These are phyloP conservation scores for Megaleporinus macrocephalus DNA, from an alignment of 2,113 vertebrate species.

Conservation along the genomic window DNA sequence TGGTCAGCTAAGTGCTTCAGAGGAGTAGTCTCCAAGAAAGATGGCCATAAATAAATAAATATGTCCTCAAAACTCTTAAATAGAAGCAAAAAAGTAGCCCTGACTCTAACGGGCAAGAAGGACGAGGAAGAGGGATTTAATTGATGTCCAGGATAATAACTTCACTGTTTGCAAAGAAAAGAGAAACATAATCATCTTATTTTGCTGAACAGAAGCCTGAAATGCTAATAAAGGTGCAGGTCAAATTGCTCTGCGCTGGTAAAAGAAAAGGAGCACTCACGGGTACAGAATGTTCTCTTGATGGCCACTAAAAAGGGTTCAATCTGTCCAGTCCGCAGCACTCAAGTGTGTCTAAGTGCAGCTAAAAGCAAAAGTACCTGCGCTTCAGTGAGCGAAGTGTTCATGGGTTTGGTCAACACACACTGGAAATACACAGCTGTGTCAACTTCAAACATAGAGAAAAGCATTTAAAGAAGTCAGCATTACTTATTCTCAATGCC, in stretches of 20 bases:
- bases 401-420: slow-evolving; percentile 5
- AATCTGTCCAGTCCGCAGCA: neutral
- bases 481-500: neutral
- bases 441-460: neutral
- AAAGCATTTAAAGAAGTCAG: neutral
- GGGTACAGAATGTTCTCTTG: slow-evolving; percentile 24
- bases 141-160: slow-evolving; percentile 9
- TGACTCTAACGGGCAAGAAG: neutral
- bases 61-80: slow-evolving; percentile 17
- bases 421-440: neutral
- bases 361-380: slow-evolving; percentile 16
- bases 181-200: slow-evolving; percentile 5
- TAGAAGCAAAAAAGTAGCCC: neutral
- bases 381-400: neutral
- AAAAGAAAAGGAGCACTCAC: slow-evolving; percentile 7
- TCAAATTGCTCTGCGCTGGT: neutral
- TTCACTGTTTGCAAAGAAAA: neutral
- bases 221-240: slow-evolving; percentile 15
- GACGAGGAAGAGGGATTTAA: neutral
- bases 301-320: neutral
- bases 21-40: slow-evolving; percentile 7
- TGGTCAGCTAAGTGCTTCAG: slow-evolving; percentile 22
- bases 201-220: slow-evolving; percentile 1
- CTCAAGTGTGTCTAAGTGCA: slow-evolving; percentile 15
- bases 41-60: slow-evolving; percentile 13